Base-by-base conservation (phyloP, 2,888 invertebrate species). In the Leptothorax acervorum region DNA sequence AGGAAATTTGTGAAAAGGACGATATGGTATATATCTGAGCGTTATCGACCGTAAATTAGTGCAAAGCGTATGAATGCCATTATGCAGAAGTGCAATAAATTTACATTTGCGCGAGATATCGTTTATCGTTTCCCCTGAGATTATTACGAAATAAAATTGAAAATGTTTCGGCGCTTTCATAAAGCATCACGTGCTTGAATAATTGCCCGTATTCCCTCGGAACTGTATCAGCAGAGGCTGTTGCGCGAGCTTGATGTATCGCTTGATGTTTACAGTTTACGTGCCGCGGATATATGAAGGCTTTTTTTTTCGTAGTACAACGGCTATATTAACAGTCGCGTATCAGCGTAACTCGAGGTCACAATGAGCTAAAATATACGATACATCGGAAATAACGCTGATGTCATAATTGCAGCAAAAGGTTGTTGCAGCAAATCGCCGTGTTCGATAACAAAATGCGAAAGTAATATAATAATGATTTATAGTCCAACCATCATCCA, bases 141-240 rank as follows among this genome's bases (percentile, higher is more conserved):
- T 81, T 60, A 81, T 81, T 71, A 71, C 28, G 2, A 28, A 66
- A 81, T 71, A 62, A 81, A 79, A 76, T 85, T 86, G 84, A 88
- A 83, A 86, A 88, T 75, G 79, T 86, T 88, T 86, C 83, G 65
- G 83, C 85, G 82, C 84, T 87, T 84, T 85, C 42, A 63, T 66
- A 31, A 78, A 81, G 71, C 79, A 60, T 71, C 28, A 35, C 42
- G n/a, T 35, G 71, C 60, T 71, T 73, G 73, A 73, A 81, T 73
- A 81, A 81, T 73, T 71, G 73, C 28, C 28, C 18, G 28, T 73
- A 60, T 28, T 60, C 35, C 48, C 35, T 71, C 45, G 48, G 39
- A 39, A 73, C 35, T 48, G 48, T 39, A 48, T 45, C 71, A 71
- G 60, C 48, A 23, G 71, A 15, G 23, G 18, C 39, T 68, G 53